Evolutionary conservation across 2,113 vertebrate species (phyloP).

Genomic region (Elephantulus edwardii): DNA sequence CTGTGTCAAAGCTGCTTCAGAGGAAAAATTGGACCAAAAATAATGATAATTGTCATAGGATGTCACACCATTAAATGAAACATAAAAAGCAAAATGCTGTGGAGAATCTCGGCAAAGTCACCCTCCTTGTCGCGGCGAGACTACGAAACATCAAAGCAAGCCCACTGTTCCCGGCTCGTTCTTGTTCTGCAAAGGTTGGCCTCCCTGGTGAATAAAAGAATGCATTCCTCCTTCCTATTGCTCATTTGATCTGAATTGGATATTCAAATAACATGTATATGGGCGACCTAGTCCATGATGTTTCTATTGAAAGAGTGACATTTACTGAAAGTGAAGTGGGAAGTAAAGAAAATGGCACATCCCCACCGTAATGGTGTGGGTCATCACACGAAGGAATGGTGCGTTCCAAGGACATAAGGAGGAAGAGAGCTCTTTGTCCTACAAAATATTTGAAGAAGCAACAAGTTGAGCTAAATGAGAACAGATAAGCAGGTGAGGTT

Average conservation of each 20-base stretch:
- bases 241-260: neutral
- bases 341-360: neutral
- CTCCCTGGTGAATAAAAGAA: neutral
- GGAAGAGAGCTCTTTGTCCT: neutral
- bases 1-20: constrained; percentile 81
- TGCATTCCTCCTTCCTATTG: neutral
- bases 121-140: constrained; percentile 4
- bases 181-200: neutral
- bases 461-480: neutral
- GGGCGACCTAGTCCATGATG: neutral
- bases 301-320: neutral
- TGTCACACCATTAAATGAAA: constrained; percentile 74
- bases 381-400: neutral
- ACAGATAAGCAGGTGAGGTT: neutral
- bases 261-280: neutral
- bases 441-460: neutral
- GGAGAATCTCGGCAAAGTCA: constrained; percentile 36
- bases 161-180: neutral
- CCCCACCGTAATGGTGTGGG: neutral
- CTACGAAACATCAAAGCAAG: neutral
- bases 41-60: constrained; percentile 77
- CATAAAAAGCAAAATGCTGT: constrained; percentile 69
- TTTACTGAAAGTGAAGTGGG: neutral
- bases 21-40: constrained; percentile 75
- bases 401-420: neutral